Base-by-base conservation (phyloP, 2,113 vertebrate species). In the Cyprinus carpio region DNA sequence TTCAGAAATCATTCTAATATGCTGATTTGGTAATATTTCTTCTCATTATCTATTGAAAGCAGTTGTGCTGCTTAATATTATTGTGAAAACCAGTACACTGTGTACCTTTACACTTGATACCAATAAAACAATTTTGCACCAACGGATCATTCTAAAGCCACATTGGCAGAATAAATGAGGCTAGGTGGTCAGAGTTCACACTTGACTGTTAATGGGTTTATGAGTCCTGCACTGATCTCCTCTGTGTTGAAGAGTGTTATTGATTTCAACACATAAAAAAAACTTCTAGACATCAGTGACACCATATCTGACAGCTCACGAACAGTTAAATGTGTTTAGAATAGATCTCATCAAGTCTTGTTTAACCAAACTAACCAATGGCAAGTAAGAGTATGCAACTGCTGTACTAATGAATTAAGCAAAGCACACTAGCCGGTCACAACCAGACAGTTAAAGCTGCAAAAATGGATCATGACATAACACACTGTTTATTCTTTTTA, bases 341-440 rank as follows among this genome's bases (percentile, higher is more conserved):
- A 54, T 60, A n/a, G 6, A 80, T 18, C 60, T 4, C 77, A 62
- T 79, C 29, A 62, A 27, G 56, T 43, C 37, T 79, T 40, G 23
- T 79, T 62, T 5, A 60, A 16, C 12, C 34, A 27, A 34, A 25
- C 6, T 37, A 27, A 79, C 34, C 56, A 62, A 9, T 27, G 54
- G 31, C 31, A 12, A 3, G 29, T 58, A 40, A 37, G 54, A 37
- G 6, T 11, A 74, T 74, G 71, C 71, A 75, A 54, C 31, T 78
- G 76, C 60, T 58, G 72, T 49, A 75, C n/a, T 25, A 49, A 75
- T 46, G n/a, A 75, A 75, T 9, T 75, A 12, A 49, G n/a, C 40
- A 49, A 43, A 8, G 23, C 40, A 75, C 69, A 72, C 23, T 4
- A 25, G 40, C 40, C 6, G 40, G 34, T n/a, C 34, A n/a, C 34